These are phyloP conservation scores for Holocentrus rufus DNA, from an alignment of 2,797 vertebrate species.

Conservation along the genomic window DNA sequence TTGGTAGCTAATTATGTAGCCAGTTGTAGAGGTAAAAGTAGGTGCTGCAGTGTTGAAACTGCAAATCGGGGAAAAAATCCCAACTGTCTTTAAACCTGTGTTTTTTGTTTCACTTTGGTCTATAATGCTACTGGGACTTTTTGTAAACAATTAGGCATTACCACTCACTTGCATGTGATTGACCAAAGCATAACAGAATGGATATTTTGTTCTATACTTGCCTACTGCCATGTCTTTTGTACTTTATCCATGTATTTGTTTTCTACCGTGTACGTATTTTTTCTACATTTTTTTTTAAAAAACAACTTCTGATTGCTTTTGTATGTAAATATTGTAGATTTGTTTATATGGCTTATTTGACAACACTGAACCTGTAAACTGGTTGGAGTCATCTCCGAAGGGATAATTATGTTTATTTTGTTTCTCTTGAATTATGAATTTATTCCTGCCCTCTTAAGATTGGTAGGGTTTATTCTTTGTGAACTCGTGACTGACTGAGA, in stretches of 20 bases:
- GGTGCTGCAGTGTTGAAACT: constrained; percentile 62
- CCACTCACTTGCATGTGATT: constrained; percentile 25
- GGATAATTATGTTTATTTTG: constrained; percentile 27
- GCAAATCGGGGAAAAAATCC: constrained; percentile 41
- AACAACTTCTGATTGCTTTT: constrained; percentile 34
- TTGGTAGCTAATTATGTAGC: constrained; percentile 68
- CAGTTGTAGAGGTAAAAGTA: constrained; percentile 27
- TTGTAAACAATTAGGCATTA: constrained; percentile 38
- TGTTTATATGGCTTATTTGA: constrained; percentile 27
- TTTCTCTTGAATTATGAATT: constrained; percentile 42
- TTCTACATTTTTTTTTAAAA: constrained; percentile 10
- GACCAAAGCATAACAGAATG: constrained; percentile 31
- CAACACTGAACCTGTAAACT: constrained; percentile 9
- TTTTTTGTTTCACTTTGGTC: constrained; percentile 55
- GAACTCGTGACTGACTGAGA: background rate
- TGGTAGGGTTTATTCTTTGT: constrained; percentile 19
- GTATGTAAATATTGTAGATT: background rate
- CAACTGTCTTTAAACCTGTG: constrained; percentile 6
- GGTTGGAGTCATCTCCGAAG: background rate
- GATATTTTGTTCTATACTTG: constrained; percentile 31
- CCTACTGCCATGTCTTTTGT: constrained; percentile 16
- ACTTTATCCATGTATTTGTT: constrained; percentile 15
- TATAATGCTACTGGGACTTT: constrained; percentile 45
- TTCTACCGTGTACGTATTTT: constrained; percentile 39
- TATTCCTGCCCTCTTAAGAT: constrained; percentile 17